Evolutionary conservation across 2,113 vertebrate genomes (phyloP).

Genomic region (Capreolus pygargus): DNA sequence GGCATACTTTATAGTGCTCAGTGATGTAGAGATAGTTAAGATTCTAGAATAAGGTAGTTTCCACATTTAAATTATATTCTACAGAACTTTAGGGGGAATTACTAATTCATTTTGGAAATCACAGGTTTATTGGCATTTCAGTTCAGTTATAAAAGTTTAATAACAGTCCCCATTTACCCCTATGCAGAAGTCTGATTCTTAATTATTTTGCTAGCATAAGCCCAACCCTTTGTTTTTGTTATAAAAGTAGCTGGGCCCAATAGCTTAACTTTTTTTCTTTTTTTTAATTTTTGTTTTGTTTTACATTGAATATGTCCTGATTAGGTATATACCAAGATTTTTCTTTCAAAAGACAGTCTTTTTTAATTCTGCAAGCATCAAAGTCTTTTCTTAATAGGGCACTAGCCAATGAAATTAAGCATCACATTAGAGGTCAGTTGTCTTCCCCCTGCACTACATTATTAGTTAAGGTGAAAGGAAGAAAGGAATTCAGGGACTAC

Average conservation of each 20-base stretch:
- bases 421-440: not conserved
- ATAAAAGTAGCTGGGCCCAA: not conserved
- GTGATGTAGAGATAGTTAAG: not conserved
- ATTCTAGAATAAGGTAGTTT: not conserved
- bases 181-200: not conserved
- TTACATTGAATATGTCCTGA: not conserved
- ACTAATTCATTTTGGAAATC: not conserved
- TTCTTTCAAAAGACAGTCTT: not conserved
- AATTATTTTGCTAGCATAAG: not conserved
- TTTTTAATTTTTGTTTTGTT: not conserved
- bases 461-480: not conserved
- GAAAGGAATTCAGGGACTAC: not conserved
- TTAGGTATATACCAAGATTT: not conserved
- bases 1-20: not conserved
- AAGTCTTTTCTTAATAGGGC: conserved; percentile 17
- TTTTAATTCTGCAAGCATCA: not conserved
- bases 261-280: not conserved
- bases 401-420: not conserved
- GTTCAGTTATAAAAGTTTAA: not conserved
- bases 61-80: conserved; percentile 8
- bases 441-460: not conserved
- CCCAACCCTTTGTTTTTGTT: not conserved
- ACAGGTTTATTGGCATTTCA: not conserved
- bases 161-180: not conserved
- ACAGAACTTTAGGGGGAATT: not conserved